Percentiles rank a stretch among this genome's conserved stretches.
These are phyloP conservation scores for Chionis minor DNA, from an alignment of 2,113 vertebrate genomes.

Conservation along the genomic window DNA sequence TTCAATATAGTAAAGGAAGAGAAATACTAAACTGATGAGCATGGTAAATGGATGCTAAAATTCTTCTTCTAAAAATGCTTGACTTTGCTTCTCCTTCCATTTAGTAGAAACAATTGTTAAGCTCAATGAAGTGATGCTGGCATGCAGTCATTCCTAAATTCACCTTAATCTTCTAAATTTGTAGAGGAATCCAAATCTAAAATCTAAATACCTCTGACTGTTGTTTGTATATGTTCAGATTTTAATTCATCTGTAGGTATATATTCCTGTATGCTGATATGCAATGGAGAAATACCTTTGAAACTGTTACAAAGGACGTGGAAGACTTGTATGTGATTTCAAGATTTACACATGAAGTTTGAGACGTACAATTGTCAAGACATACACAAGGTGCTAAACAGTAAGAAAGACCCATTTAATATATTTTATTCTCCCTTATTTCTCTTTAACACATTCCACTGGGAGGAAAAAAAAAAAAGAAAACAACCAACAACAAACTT, in stretches of 20 bases:
- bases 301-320: neutral
- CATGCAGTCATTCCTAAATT: neutral
- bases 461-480: too few relatives aligned
- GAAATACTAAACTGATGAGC: neutral
- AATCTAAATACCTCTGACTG: neutral
- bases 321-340: neutral
- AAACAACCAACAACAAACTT: neutral
- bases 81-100: neutral
- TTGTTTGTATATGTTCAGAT: neutral
- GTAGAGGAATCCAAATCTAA: neutral
- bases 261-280: neutral
- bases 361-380: neutral
- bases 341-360: neutral
- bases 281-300: neutral
- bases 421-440: neutral
- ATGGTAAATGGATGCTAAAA: neutral
- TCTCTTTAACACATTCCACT: neutral
- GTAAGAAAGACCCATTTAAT: neutral
- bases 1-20: neutral
- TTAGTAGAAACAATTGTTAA: neutral
- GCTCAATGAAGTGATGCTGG: neutral
- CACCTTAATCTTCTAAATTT: neutral
- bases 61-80: neutral
- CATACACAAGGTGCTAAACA: neutral
- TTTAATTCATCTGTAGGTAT: neutral